Conservation (phyloP, 2,888 invertebrate genomes). For the Hetaerina titia region DNA sequence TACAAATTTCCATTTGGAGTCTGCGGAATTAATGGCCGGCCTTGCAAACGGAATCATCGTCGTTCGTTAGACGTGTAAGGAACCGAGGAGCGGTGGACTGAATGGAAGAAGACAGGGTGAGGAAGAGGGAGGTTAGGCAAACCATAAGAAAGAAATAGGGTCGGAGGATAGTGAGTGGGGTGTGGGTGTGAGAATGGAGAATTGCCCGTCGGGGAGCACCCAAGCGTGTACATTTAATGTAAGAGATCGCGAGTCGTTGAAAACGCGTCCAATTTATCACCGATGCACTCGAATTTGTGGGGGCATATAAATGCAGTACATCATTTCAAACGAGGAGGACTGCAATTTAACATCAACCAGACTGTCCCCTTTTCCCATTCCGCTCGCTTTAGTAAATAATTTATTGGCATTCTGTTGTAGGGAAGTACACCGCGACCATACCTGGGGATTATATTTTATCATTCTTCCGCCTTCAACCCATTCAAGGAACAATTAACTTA, state of each 20-base stretch:
- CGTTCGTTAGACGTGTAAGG: neutral
- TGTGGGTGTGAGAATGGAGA: too few relatives aligned
- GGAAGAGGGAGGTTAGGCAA: neutral
- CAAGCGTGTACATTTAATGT: slow-evolving; percentile 19
- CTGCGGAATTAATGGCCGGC: slow-evolving; percentile 54
- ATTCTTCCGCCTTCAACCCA: neutral
- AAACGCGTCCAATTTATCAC: slow-evolving; percentile 45
- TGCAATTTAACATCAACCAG: slow-evolving; percentile 4
- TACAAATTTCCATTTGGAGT: slow-evolving; percentile 63
- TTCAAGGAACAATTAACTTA: slow-evolving; percentile 26
- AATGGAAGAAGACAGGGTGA: neutral
- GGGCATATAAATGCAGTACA: slow-evolving; percentile 33
- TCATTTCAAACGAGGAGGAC: slow-evolving; percentile 20
- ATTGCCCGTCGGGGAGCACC: neutral
- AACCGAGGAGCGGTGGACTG: neutral
- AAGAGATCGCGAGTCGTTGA: slow-evolving; percentile 38
- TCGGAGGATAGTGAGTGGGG: neutral
- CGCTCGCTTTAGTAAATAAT: neutral
- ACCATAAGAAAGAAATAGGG: neutral
- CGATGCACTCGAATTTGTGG: neutral
- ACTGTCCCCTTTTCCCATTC: neutral
- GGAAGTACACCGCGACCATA: neutral
- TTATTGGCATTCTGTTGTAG: neutral
- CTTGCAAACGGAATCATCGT: slow-evolving; percentile 23
- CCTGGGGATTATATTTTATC: neutral